phyloP scores from a whole-genome alignment of 2,797 vertebrate genomes.

The Hydrophis major region DNA sequence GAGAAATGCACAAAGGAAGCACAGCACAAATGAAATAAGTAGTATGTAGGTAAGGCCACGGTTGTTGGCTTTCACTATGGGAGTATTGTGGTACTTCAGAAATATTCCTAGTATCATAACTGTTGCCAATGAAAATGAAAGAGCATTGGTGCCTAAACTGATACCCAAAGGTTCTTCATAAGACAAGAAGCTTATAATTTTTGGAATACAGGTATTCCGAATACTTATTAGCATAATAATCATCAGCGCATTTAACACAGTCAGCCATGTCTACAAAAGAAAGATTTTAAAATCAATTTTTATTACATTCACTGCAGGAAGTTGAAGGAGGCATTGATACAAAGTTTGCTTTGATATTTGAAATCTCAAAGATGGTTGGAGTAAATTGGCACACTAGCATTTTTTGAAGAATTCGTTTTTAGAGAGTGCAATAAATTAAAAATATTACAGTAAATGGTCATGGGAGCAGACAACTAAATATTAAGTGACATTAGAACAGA shows the following conservation, averaged over 20 bases:
- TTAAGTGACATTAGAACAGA: background rate
- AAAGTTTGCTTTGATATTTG: background rate
- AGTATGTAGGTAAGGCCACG: slow-evolving; percentile 9
- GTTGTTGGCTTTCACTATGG: slow-evolving; percentile 43
- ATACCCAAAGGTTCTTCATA: slow-evolving; percentile 35
- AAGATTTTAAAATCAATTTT: background rate
- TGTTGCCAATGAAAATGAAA: slow-evolving; percentile 11
- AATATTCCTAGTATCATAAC: slow-evolving; percentile 37
- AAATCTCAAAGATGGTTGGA: background rate
- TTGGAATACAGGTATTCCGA: background rate
- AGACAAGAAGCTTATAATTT: background rate
- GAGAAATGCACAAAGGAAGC: slow-evolving; percentile 25
- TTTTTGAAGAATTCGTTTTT: background rate
- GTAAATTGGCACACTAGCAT: background rate
- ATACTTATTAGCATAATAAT: background rate
- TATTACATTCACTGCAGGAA: background rate
- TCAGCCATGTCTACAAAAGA: background rate
- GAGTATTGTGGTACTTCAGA: background rate
- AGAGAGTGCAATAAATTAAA: background rate
- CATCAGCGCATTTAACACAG: background rate
- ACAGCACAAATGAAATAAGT: slow-evolving; percentile 6
- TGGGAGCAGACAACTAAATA: background rate
- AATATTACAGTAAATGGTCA: background rate
- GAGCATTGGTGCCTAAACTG: background rate
- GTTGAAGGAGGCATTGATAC: background rate